A percentile compares a stretch with the other conserved stretches of the same genome.
Evolutionary conservation across 2,113 vertebrate species (phyloP).

Genomic region (Bambusicola thoracicus): DNA sequence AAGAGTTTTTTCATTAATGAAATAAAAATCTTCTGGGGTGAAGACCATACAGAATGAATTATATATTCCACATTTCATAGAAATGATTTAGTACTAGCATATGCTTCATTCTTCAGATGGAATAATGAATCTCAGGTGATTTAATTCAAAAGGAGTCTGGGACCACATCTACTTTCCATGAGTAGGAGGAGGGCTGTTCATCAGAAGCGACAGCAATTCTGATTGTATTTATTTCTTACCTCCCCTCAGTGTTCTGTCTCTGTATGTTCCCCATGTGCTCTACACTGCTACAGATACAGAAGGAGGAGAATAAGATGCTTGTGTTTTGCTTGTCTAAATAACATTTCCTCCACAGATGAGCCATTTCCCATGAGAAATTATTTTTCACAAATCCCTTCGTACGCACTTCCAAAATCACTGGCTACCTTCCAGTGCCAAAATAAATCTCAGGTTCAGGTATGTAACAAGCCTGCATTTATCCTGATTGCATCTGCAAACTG

Average conservation of each 20-base stretch:
- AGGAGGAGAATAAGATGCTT: background rate
- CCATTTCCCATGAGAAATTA: background rate
- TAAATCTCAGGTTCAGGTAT: background rate
- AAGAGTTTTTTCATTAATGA: constrained; percentile 61
- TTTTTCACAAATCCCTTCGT: background rate
- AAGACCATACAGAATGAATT: background rate
- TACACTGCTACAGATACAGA: background rate
- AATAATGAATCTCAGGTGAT: constrained; percentile 19
- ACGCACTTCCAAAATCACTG: background rate
- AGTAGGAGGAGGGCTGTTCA: background rate
- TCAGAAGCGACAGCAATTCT: background rate
- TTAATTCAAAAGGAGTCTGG: constrained; percentile 22
- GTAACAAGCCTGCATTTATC: background rate
- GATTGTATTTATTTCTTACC: background rate
- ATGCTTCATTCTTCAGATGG: constrained; percentile 1
- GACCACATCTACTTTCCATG: background rate
- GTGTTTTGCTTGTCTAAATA: background rate
- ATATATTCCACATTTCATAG: constrained; percentile 50
- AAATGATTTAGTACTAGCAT: constrained; percentile 40
- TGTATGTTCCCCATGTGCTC: background rate
- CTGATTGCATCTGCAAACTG: background rate
- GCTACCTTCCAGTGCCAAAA: background rate
- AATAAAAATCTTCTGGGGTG: constrained; percentile 50
- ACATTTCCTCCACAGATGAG: background rate
- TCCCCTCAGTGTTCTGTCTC: background rate